Evolutionary conservation across 2,888 invertebrate genomes (phyloP), one percentile per base, ranked within the genome.

Genomic region (Pammene fasciana): DNA sequence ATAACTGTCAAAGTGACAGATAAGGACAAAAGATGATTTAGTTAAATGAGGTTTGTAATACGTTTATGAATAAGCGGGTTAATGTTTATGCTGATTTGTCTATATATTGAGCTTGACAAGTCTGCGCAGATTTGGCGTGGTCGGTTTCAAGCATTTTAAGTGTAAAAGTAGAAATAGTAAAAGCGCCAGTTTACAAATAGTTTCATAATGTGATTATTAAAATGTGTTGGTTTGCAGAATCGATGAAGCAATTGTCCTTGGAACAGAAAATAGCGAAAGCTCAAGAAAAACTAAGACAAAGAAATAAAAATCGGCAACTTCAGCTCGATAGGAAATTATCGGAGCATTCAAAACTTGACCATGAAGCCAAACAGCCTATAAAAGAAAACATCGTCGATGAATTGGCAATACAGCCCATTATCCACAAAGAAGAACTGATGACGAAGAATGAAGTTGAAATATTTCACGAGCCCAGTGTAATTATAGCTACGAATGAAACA

Each of bases 241-340:
- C 66, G 34, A 81, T 77, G 67, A 82, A 78, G 72, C 13, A 59
- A 8, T 64, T 84, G 56, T 78, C 84, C 0, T 75, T 91, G 68
- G 82, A 88, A 68, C 76, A 88, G 76, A 92, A 87, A 81, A 86
- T 92, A 54, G 71, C 74, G n/a, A 80, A 65, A 56, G 89, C 86
- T 10, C 89, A 86, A 81, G 78, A 83, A 72, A 88, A 82, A 73
- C 75, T 90, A 36, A 79, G 78, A 65, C 77, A 85, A 75, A 82
- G 83, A 75, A 85, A 87, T 50, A 79, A 82, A 74, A 75, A 80
- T 65, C 78, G 82, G 14, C 76, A 75, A 61, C 72, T 75, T 70
- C 77, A 73, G 52, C 80, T 75, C 72, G 75, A 84, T 66, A 73
- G 72, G 46, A 73, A 78, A 18, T 48, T 75, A 36, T 34, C 71